Percentiles rank a stretch among this genome's conserved stretches.
Conservation (phyloP, 1,140 invertebrate genomes). For the Drosophila persimilis region DNA sequence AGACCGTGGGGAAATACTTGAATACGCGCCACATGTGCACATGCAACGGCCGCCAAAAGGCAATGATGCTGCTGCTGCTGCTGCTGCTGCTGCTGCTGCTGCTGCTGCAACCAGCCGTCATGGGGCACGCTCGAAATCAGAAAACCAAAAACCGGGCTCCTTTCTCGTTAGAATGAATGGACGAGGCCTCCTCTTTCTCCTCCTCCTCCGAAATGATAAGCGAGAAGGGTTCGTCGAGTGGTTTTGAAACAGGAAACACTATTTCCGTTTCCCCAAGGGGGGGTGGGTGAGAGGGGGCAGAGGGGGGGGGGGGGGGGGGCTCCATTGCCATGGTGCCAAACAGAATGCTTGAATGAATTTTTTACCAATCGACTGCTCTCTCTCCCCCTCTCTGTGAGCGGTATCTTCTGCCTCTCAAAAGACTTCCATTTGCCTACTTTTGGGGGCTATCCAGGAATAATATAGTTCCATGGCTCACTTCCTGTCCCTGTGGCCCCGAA, state of each 20-base stretch:
- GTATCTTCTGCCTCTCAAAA: neutral
- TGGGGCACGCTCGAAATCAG: conserved; percentile 12
- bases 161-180: conserved; percentile 23
- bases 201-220: too few species aligned
- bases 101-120: conserved; percentile 18
- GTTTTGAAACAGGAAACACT: conserved; percentile 55
- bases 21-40: conserved; percentile 72
- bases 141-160: conserved; percentile 1
- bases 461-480: neutral
- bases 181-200: neutral
- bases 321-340: conserved; percentile 26
- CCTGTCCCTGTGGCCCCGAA: neutral
- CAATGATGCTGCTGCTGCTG: conserved; percentile 19
- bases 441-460: too few species aligned
- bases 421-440: too few species aligned
- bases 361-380: conserved; percentile 3
- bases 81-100: conserved; percentile 17
- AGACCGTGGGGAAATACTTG: conserved; percentile 80
- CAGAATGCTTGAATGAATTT: conserved; percentile 27
- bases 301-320: neutral
- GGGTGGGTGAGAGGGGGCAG: neutral
- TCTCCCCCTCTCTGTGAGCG: conserved; percentile 3
- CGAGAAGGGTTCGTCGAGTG: conserved; percentile 30
- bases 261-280: conserved; percentile 50
- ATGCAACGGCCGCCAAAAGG: conserved; percentile 70